Evolutionary conservation across 2,113 vertebrate genomes (phyloP).

Genomic region (Pangasianodon gigas): DNA sequence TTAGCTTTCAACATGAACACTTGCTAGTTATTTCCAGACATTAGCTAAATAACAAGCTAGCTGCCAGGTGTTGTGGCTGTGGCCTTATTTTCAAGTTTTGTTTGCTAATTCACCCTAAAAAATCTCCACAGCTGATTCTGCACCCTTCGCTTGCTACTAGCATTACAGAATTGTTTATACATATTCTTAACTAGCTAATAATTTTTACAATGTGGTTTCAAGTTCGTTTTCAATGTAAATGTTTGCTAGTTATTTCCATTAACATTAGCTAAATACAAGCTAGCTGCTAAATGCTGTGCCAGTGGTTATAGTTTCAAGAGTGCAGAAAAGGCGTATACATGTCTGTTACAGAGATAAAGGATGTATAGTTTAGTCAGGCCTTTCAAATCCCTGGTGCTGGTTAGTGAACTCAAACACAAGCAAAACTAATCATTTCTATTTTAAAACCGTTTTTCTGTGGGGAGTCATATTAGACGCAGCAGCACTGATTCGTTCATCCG

Average conservation of each 20-base stretch:
- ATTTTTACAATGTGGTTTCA: background rate
- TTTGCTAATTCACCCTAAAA: background rate
- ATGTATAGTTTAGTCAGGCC: background rate
- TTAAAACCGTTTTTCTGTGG: background rate
- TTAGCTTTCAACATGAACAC: background rate
- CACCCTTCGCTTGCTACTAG: background rate
- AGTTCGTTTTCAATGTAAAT: background rate
- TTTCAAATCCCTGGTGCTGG: background rate
- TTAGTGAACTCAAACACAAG: background rate
- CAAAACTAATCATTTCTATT: constrained; percentile 1
- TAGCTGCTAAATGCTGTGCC: background rate
- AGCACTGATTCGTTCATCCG: constrained; percentile 36
- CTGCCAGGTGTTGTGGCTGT: background rate
- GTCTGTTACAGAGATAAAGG: background rate
- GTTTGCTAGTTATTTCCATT: background rate
- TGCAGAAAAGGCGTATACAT: background rate
- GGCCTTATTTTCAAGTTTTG: background rate
- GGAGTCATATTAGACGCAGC: constrained; percentile 10
- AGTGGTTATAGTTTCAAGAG: background rate
- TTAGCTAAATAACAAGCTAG: background rate
- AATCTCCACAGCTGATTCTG: background rate
- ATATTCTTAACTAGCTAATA: background rate
- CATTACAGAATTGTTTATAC: background rate
- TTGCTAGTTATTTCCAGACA: background rate
- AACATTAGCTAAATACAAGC: background rate